Conservation (phyloP, 2,113 vertebrate genomes). For the Morone chrysops region DNA sequence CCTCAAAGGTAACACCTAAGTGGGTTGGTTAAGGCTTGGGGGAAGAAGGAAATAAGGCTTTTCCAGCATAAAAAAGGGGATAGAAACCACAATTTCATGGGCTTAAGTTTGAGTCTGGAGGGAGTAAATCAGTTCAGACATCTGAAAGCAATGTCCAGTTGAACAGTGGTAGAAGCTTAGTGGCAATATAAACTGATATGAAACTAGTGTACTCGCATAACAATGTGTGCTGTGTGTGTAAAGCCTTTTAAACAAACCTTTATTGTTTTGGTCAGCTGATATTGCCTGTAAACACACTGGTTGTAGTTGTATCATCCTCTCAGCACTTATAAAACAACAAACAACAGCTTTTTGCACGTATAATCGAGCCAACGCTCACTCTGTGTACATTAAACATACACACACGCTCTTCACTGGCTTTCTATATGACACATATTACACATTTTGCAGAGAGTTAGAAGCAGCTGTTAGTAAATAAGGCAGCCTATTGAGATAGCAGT, state of each 20-base stretch:
- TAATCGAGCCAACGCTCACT: not conserved
- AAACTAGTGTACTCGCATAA: constrained; percentile 21
- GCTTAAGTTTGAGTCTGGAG: constrained; percentile 44
- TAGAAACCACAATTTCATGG: constrained; percentile 40
- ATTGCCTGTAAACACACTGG: constrained; percentile 16
- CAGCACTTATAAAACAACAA: not conserved
- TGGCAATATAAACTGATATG: constrained; percentile 23
- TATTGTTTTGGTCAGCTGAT: constrained; percentile 51
- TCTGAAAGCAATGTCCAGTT: constrained; percentile 34
- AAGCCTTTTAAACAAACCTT: constrained; percentile 46
- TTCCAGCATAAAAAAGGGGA: constrained; percentile 17
- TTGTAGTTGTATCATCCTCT: constrained; percentile 14
- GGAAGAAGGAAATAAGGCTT: not conserved
- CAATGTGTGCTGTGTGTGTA: constrained; percentile 1
- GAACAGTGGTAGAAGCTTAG: constrained; percentile 3
- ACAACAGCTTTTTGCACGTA: constrained; percentile 1
- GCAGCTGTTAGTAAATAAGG: constrained; percentile 90
- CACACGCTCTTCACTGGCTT: constrained; percentile 8
- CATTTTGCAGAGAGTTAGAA: constrained; percentile 53
- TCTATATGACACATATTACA: constrained; percentile 36
- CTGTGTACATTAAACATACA: constrained; percentile 33
- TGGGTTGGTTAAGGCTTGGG: constrained; percentile 3
- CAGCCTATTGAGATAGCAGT: constrained; percentile 82
- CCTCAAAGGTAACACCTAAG: constrained; percentile 91
- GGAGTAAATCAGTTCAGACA: constrained; percentile 37